Evolutionary conservation across 2,888 invertebrate genomes (phyloP).

Genomic region (Drosophila mayaguana): DNA sequence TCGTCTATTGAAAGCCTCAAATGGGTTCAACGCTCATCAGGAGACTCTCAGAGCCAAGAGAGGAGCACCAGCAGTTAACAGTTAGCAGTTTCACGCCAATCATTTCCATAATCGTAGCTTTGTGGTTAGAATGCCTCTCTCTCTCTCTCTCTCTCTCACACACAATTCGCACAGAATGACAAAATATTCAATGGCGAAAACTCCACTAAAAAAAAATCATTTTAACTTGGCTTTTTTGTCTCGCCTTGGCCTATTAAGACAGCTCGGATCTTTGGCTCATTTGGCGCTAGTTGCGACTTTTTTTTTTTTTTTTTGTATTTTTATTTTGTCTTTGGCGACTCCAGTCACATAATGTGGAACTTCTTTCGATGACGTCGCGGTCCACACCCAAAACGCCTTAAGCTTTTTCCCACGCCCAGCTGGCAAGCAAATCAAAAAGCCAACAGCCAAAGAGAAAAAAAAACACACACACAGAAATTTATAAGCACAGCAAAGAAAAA

Average conservation of each 20-base stretch:
- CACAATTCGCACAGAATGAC: slow-evolving; percentile 43
- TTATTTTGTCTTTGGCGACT: not conserved
- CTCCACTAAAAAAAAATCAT: slow-evolving; percentile 6
- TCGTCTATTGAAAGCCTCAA: slow-evolving; percentile 26
- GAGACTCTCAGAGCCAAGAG: not conserved
- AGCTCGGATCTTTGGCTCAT: slow-evolving; percentile 47
- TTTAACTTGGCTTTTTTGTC: slow-evolving; percentile 14
- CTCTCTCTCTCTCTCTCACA: not conserved
- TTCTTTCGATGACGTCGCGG: slow-evolving; percentile 42
- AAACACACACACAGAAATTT: slow-evolving; percentile 28
- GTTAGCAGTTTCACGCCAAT: slow-evolving; percentile 8
- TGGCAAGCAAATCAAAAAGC: slow-evolving; percentile 56
- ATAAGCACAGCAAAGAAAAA: slow-evolving; percentile 19
- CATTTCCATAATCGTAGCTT: slow-evolving; percentile 7
- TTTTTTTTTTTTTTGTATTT: too few relatives aligned
- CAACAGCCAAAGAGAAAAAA: slow-evolving; percentile 30
- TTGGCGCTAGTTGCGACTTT: slow-evolving; percentile 31
- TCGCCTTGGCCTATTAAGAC: slow-evolving; percentile 55
- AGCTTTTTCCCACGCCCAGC: slow-evolving; percentile 79
- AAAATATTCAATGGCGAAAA: slow-evolving; percentile 56
- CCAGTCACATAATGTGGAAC: slow-evolving; percentile 1
- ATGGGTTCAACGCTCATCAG: slow-evolving; percentile 11
- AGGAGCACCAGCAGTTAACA: slow-evolving; percentile 22
- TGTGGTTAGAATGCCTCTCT: slow-evolving; percentile 6
- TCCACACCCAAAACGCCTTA: slow-evolving; percentile 67